Evolutionary conservation across 2,797 vertebrate genomes (phyloP).

Genomic region (Benthosema pterotum): DNA sequence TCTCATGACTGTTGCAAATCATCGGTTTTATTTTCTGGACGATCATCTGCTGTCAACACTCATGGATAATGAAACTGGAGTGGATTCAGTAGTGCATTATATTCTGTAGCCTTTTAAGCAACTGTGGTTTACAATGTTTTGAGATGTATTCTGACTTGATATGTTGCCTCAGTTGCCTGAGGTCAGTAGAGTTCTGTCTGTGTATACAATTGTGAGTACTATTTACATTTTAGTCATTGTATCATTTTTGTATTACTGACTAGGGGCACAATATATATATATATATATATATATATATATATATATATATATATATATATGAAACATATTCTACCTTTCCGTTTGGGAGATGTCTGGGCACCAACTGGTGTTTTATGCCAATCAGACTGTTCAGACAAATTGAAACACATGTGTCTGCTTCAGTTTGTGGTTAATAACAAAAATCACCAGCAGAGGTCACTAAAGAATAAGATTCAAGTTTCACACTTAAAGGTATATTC

Average conservation of each 20-base stretch:
- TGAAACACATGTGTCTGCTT: no score
- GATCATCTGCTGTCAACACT: not conserved
- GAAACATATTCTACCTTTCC: no score
- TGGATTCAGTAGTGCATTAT: not conserved
- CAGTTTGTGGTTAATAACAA: not conserved
- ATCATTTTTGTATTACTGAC: constrained; percentile 9
- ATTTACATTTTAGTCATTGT: not conserved
- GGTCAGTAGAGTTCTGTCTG: not conserved
- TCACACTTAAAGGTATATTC: not conserved
- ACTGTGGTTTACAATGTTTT: constrained; percentile 9
- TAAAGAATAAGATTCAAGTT: not conserved
- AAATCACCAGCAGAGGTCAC: constrained; percentile 48
- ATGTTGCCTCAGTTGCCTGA: not conserved
- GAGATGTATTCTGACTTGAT: not conserved
- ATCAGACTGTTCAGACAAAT: no score
- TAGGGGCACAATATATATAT: not conserved
- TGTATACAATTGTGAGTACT: constrained; percentile 5
- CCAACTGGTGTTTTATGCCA: no score
- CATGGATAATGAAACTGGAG: no score
- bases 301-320: no score
- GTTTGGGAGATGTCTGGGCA: no score
- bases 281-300: no score
- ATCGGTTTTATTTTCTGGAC: constrained; percentile 15
- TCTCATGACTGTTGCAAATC: constrained; percentile 17
- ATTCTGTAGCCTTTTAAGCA: not conserved